A percentile compares a stretch with the other conserved stretches of the same genome.
Conservation (phyloP, 2,888 invertebrate genomes). For the Heteromurus nitidus region DNA sequence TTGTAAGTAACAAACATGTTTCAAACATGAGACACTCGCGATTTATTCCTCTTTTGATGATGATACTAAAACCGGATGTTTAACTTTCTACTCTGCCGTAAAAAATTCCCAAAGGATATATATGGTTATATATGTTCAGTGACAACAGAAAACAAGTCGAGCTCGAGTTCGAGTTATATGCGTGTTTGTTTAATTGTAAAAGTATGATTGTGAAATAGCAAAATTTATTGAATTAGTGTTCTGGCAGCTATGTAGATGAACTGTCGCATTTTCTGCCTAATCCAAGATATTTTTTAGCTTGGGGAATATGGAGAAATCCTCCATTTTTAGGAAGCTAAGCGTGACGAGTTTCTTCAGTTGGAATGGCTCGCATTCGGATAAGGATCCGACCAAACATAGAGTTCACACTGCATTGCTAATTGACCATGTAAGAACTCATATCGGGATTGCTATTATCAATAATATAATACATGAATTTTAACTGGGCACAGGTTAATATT, state of each 20-base stretch:
- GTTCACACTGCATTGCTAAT: constrained; percentile 36
- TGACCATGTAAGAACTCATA: constrained; percentile 50
- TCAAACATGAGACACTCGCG: not conserved
- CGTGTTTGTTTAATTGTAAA: too few relatives aligned
- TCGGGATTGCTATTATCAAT: too few relatives aligned
- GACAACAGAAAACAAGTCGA: too few relatives aligned
- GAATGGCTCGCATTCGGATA: not conserved
- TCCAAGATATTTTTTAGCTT: too few relatives aligned
- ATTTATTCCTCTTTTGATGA: not conserved
- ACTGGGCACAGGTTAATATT: too few relatives aligned
- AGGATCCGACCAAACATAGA: not conserved
- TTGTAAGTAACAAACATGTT: not conserved
- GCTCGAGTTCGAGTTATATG: too few relatives aligned
- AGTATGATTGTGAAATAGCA: too few relatives aligned
- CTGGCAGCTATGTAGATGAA: too few relatives aligned
- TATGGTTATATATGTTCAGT: too few relatives aligned
- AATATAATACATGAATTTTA: too few relatives aligned
- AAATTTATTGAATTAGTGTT: too few relatives aligned
- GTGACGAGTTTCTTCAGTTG: not conserved
- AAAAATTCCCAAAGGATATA: constrained; percentile 4
- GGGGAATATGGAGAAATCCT: constrained; percentile 29
- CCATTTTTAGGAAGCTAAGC: constrained; percentile 20
- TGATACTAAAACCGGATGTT: constrained; percentile 41
- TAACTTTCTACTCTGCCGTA: constrained; percentile 38
- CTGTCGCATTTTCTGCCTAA: too few relatives aligned